Base-by-base conservation (phyloP, 2,113 vertebrate species). In the Lampris incognitus region DNA sequence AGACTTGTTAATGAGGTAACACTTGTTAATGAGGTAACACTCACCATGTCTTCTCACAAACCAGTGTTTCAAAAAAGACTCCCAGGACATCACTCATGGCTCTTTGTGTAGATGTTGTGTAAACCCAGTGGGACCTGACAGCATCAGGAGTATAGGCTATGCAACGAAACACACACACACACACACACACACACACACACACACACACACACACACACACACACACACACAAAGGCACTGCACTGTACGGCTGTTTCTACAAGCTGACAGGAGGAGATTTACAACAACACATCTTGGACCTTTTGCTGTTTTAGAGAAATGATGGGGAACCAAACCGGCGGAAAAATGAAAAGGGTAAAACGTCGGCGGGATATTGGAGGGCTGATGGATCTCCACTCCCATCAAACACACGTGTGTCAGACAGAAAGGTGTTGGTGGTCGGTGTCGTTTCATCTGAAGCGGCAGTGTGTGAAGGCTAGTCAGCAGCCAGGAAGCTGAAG, bases 161-260 rank as follows among this genome's bases (percentile, higher is more conserved):
- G 24, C 24, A 24, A 24, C 24, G 24, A 24, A 24, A 24, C 24
- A 24, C 0, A 24, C 24, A 24, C 24, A 24, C 24, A 24, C 24
- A 24, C 24, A 24, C 24, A 24, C 24, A 24, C 24, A 24, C 24
- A 24, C 24, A 24, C 24, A 24, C 24, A 24, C 24, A 24, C 24
- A 24, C 24, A 24, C 24, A 24, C 24, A 24, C 24, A 24, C 24
- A 24, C 24, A 24, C 24, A 24, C 24, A 24, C 24, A 24, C 24
- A 24, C 24, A 24, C 24, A 24, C 69, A 74, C 74, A 66, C 79
- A 86, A 92, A 92, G 91, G 91, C 90, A 91, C 88, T 89, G 87
- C 74, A 40, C 58, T 60, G 38, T 41, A 9, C 2, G 10, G 83
- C 88, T 86, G 67, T 85, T 85, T 84, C 76, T 86, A 89, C 78